These are phyloP conservation scores for Rachycentron canadum DNA, from an alignment of 2,797 vertebrate species.

Conservation along the genomic window DNA sequence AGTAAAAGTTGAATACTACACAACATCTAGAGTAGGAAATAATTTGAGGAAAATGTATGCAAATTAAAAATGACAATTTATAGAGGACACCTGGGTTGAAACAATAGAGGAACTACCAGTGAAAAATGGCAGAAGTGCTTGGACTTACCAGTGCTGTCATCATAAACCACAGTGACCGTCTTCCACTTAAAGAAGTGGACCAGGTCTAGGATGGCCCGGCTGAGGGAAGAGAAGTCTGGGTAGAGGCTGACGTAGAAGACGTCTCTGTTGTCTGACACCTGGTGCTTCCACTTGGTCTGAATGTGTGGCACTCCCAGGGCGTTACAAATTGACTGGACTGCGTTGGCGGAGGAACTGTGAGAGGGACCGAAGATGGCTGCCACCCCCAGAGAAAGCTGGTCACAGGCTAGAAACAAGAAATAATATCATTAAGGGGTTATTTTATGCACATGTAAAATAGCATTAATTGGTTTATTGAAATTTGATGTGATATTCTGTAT, in stretches of 20 bases:
- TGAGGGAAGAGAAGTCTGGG: slow-evolving; percentile 98
- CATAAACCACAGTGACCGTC: slow-evolving; percentile 97
- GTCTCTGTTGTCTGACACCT: slow-evolving; percentile 98
- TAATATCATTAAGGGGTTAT: neutral
- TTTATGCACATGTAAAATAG: neutral
- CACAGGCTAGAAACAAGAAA: slow-evolving; percentile 88
- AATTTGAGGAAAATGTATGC: too few relatives aligned
- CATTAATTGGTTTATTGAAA: neutral
- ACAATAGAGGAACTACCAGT: too few relatives aligned
- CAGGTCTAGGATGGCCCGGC: slow-evolving; percentile 96
- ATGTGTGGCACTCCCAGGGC: slow-evolving; percentile 97
- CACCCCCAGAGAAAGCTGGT: slow-evolving; percentile 97
- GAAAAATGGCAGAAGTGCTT: neutral
- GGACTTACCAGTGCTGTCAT: slow-evolving; percentile 96
- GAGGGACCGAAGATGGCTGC: slow-evolving; percentile 99
- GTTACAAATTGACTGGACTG: slow-evolving; percentile 98
- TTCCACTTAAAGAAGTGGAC: slow-evolving; percentile 99
- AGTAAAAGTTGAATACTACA: too few relatives aligned
- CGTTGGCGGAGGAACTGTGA: slow-evolving; percentile 97
- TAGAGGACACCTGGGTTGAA: too few relatives aligned
- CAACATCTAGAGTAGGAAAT: too few relatives aligned
- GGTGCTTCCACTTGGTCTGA: slow-evolving; percentile 99
- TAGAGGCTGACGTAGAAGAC: slow-evolving; percentile 98
- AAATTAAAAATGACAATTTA: too few relatives aligned
- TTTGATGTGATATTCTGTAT: neutral